Evolutionary conservation across 2,888 invertebrate genomes (phyloP).

Genomic region (Prosapia bicincta): DNA sequence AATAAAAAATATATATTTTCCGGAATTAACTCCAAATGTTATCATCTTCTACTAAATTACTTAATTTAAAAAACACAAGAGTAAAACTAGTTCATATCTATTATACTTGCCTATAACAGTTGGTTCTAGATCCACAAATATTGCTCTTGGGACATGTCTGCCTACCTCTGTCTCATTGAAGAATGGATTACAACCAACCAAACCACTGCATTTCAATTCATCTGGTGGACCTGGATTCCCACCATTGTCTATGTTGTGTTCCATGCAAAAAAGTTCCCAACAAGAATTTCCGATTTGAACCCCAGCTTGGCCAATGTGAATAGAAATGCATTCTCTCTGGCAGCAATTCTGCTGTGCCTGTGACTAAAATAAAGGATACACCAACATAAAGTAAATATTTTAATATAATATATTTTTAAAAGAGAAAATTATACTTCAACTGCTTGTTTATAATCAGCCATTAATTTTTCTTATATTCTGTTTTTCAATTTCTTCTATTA

Average conservation of each 20-base stretch:
- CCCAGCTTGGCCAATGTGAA: constrained; percentile 49
- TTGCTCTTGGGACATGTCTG: constrained; percentile 32
- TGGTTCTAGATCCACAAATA: constrained; percentile 36
- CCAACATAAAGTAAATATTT: not conserved
- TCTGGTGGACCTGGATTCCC: constrained; percentile 39
- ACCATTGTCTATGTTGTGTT: constrained; percentile 48
- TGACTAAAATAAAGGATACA: not conserved
- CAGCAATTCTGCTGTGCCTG: not conserved
- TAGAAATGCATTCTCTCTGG: constrained; percentile 46
- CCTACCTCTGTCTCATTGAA: constrained; percentile 30
- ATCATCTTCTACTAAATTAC: no score
- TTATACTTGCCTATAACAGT: constrained; percentile 30
- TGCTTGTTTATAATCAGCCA: no score
- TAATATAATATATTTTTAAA: no score
- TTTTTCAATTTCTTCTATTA: no score
- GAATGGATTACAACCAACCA: constrained; percentile 20
- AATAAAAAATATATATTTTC: no score
- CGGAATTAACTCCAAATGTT: no score
- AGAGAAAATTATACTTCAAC: no score
- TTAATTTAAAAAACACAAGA: no score
- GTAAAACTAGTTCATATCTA: no score
- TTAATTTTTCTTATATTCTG: no score
- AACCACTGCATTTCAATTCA: not conserved
- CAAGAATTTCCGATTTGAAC: constrained; percentile 45
- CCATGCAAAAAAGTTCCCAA: constrained; percentile 45